A percentile compares a stretch with the other conserved stretches of the same genome.
phyloP scores from a whole-genome alignment of 2,888 invertebrate species.

The Lamellibrachia columna region DNA sequence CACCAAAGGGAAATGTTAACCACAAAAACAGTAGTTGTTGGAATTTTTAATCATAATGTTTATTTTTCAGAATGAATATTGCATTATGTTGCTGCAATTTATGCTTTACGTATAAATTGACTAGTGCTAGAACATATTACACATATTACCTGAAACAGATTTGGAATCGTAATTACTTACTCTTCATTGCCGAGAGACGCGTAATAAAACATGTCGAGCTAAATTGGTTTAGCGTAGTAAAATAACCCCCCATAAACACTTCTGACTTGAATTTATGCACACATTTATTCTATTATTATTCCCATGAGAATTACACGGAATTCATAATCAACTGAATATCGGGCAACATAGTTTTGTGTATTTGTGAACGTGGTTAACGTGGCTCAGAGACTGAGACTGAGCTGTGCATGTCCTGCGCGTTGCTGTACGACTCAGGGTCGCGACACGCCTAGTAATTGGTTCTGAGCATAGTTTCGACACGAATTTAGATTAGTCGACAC shows the following conservation, averaged over 20 bases:
- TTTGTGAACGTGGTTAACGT: neutral
- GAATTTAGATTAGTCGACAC: neutral
- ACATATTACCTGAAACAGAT: neutral
- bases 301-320: neutral
- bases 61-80: too few species aligned
- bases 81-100: too few species aligned
- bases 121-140: too few species aligned
- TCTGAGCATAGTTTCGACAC: conserved; percentile 10
- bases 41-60: too few species aligned
- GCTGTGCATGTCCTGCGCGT: neutral
- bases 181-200: neutral
- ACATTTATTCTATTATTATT: neutral
- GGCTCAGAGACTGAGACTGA: neutral
- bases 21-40: too few species aligned
- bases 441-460: neutral
- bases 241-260: neutral
- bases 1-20: too few species aligned
- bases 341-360: neutral
- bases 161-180: neutral
- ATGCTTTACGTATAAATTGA: too few species aligned
- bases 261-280: neutral
- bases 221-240: neutral
- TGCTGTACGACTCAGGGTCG: neutral
- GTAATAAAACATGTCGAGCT: neutral
- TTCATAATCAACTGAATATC: neutral